Conservation (phyloP, 2,797 vertebrate genomes). For the Coregonus suidteri region DNA sequence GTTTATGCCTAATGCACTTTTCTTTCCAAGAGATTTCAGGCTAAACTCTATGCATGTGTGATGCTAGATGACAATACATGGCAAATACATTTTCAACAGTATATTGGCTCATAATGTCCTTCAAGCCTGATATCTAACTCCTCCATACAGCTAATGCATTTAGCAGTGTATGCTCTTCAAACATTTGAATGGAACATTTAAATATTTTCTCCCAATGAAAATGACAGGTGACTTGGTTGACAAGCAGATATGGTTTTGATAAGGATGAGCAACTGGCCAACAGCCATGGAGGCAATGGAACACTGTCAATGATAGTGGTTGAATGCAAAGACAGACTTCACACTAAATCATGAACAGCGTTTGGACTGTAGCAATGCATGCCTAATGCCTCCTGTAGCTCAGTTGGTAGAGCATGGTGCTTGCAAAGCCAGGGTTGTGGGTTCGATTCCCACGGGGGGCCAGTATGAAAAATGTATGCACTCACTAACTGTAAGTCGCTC, state of each 20-base stretch:
- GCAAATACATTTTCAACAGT: constrained; percentile 2
- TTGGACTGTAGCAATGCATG: constrained; percentile 4
- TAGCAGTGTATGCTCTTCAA: constrained; percentile 26
- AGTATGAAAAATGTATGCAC: too few species aligned
- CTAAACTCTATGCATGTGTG: too few species aligned
- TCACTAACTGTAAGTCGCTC: too few species aligned
- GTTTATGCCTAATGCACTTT: background rate
- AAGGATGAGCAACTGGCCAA: constrained; percentile 7
- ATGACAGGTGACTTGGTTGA: constrained; percentile 23
- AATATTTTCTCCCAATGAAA: constrained; percentile 19
- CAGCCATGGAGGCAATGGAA: background rate
- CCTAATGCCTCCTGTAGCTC: too few species aligned
- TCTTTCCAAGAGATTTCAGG: background rate
- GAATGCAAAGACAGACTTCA: background rate
- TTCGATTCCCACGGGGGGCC: too few species aligned
- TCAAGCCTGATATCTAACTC: too few species aligned
- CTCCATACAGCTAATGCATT: constrained; percentile 17
- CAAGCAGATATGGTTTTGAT: constrained; percentile 11
- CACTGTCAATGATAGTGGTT: background rate
- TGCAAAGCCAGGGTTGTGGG: too few species aligned
- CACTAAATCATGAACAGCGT: background rate
- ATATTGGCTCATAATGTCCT: constrained; percentile 10
- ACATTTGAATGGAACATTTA: constrained; percentile 26
- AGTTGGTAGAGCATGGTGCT: too few species aligned
- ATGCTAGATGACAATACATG: background rate